Base-by-base conservation (phyloP, 1,140 invertebrate genomes). In the Brachionus manjavacas region DNA sequence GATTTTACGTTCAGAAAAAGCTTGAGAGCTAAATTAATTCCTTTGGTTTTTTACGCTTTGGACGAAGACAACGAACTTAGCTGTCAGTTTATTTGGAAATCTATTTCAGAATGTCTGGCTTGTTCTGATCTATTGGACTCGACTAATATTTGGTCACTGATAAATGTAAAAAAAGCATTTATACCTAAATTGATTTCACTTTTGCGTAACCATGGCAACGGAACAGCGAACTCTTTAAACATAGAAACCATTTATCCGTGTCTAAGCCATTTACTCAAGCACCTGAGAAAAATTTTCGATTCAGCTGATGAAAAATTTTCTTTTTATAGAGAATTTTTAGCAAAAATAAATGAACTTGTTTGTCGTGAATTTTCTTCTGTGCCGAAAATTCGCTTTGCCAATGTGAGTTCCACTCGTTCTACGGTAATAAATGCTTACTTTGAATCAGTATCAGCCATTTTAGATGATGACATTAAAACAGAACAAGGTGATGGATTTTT, bases 141-240 rank as follows among this genome's bases (percentile, higher is more conserved):
- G 31, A 81, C 25, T 41, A 49, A 83, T 41, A 43, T 39, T 46
- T 83, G 64, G 64, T 16, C 41, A n/a, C 35, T 83, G 28, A 12
- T 83, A 8, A 83, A 83, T 72, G 43, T 52, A 31, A 68, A 83
- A 83, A 83, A 83, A 83, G 81, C 81, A 11, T 83, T 83, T 35
- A 12, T 83, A 52, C 81, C 81, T 2, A 83, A 83, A 72, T 55
- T 83, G 31, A 68, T 46, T 31, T 46, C 41, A 49, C 20, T 83
- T 16, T 14, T 83, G 16, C 52, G 64, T 41, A 81, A 43, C 41
- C 79, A 81, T 81, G 79, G 35, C 52, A 81, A 81, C 79, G 35
- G 16, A 4, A 81, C 52, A 25, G 20, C 79, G 0, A 81, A 81
- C 41, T 11, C 14, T 16, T 39, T 64, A 46, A 81, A 81, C 39